Conservation (phyloP, 2,113 vertebrate species). For the Hystrix cristata region DNA sequence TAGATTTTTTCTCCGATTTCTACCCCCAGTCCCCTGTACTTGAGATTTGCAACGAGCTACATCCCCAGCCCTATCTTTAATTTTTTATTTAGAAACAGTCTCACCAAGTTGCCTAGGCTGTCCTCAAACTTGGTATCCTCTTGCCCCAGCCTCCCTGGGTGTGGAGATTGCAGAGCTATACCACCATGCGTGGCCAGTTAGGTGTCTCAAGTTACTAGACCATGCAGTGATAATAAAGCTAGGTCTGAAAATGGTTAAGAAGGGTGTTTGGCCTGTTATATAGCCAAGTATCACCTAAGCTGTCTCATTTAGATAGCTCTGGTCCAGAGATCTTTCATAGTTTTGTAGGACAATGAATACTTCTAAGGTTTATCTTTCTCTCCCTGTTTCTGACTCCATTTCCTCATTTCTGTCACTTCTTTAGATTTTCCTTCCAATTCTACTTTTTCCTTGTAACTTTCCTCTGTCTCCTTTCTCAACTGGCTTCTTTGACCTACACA, state of each 20-base stretch:
- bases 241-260: not conserved
- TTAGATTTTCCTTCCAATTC: not conserved
- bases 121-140: not conserved
- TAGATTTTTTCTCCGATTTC: not conserved
- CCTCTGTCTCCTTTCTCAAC: not conserved
- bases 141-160: not conserved
- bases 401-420: not conserved
- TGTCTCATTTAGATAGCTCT: not conserved
- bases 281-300: not conserved
- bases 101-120: not conserved
- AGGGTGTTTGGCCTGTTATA: not conserved
- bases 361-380: not conserved
- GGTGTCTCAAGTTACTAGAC: not conserved
- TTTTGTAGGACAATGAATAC: not conserved
- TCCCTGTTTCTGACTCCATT: constrained; percentile 9
- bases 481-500: not conserved
- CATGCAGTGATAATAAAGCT: not conserved
- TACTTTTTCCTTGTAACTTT: not conserved
- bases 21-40: not conserved
- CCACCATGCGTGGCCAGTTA: not conserved
- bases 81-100: not conserved
- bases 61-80: not conserved
- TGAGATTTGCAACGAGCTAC: not conserved
- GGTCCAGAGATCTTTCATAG: not conserved
- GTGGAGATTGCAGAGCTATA: not conserved